Conservation (phyloP, 2,888 invertebrate species). For the Euclidia mi region DNA sequence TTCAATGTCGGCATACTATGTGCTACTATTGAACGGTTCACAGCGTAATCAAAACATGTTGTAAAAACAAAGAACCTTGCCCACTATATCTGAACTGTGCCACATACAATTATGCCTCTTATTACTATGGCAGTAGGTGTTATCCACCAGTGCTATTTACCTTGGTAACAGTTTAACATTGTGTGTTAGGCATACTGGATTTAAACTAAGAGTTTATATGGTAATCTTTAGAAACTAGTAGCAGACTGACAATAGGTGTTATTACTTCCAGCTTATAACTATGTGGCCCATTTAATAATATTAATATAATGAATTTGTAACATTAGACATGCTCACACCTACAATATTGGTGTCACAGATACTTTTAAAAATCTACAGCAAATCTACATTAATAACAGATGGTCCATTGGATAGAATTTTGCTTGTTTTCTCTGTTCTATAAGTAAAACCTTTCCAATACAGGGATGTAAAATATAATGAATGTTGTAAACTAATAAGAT, state of each 20-base stretch:
- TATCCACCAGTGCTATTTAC: conserved; percentile 11
- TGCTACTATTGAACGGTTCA: conserved; percentile 60
- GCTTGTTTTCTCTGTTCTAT: no score
- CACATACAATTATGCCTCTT: conserved; percentile 28
- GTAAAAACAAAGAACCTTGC: conserved; percentile 61
- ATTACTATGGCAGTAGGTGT: conserved; percentile 25
- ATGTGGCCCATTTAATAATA: background rate
- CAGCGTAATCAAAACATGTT: conserved; percentile 68
- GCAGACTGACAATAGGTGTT: background rate
- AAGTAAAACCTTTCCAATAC: no score
- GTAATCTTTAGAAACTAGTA: background rate
- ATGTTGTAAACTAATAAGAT: no score
- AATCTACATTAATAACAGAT: no score
- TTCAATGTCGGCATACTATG: conserved; percentile 58
- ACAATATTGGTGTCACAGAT: no score
- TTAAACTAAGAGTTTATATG: conserved; percentile 2
- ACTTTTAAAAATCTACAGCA: no score
- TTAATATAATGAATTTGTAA: background rate
- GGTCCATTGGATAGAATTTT: no score
- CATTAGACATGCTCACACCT: no score
- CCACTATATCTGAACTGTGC: conserved; percentile 17
- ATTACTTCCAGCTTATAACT: conserved; percentile 3
- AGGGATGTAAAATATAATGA: no score
- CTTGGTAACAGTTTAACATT: conserved; percentile 22
- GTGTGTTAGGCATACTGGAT: conserved; percentile 17